Evolutionary conservation across 2,888 invertebrate genomes (phyloP), one percentile per base, ranked within the genome.

Genomic region (Eucera pruinosa): DNA sequence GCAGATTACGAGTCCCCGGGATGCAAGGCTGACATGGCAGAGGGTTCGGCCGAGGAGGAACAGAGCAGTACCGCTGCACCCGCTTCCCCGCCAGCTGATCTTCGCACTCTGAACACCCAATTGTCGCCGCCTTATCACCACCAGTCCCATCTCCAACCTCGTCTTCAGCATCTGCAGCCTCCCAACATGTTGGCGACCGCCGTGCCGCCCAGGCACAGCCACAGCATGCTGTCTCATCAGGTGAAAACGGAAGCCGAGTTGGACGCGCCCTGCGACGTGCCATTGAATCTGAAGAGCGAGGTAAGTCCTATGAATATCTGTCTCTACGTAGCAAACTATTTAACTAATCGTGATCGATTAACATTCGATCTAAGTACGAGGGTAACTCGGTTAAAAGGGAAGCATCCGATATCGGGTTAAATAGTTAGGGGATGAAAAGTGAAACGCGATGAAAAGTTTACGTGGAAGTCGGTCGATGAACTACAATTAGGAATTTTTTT

Each of bases 21-120:
- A 96, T 96, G 96, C 95, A 95, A 95, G 95, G 95, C 95, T 95
- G 96, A 96, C 94, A 96, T 96, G 96, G 95, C 95, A 94, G 96
- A 96, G 94, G 96, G 96, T 94, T 95, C 94, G 94, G 95, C 95
- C 87, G 93, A 93, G 90, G 93, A 93, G 91, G 92, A 93, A 93
- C 92, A 94, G 93, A 92, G 93, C 93, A 93, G 94, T 94, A 91
- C 94, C 90, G 94, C 94, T 90, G 94, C 94, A 82, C 93, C 93
- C 88, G 93, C 93, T 87, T 93, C 93, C 80, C 93, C 94, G 86
- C 93, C 94, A 88, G 92, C 93, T 90, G 90, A 92, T 89, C 91
- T 92, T 79, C 92, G 92, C 86, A 93, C 93, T 81, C 92, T 93
- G 83, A 93, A 93, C 87, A 87, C 87, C 78, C 91, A 91, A 85